Percentiles rank a stretch among this genome's conserved stretches.
These are phyloP conservation scores for Adineta ricciae DNA, from an alignment of 2,888 invertebrate genomes.

Conservation along the genomic window DNA sequence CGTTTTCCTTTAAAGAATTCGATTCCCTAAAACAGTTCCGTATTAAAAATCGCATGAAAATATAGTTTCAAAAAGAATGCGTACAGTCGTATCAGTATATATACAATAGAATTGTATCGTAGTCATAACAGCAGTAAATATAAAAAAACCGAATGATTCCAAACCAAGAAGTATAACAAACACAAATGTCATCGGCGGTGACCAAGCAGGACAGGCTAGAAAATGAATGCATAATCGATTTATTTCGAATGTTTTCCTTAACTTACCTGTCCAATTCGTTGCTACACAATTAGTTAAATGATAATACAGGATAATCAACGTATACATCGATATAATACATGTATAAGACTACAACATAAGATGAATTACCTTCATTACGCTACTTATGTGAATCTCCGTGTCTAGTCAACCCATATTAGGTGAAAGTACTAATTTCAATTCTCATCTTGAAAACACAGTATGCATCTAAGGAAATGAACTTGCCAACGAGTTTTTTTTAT, in stretches of 20 bases:
- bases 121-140: slow-evolving; percentile 94
- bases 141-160: slow-evolving; percentile 84
- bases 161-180: slow-evolving; percentile 72
- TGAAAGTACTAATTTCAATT: too few species aligned
- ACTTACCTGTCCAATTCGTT: slow-evolving; percentile 70
- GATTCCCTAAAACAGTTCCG: background rate
- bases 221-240: slow-evolving; percentile 19
- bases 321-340: slow-evolving; percentile 85
- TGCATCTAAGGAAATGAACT: too few species aligned
- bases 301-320: slow-evolving; percentile 76
- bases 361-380: too few species aligned
- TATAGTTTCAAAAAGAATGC: background rate
- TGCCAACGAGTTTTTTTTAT: too few species aligned
- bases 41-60: background rate
- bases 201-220: slow-evolving; percentile 72
- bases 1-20: background rate
- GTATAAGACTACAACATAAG: slow-evolving; percentile 72
- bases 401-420: too few species aligned
- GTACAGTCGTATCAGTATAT: slow-evolving; percentile 82
- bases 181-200: slow-evolving; percentile 88
- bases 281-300: slow-evolving; percentile 85
- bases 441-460: too few species aligned
- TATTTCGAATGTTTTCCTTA: background rate
- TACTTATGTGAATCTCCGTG: too few species aligned
- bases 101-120: slow-evolving; percentile 90